Conservation (phyloP, 2,113 vertebrate genomes). For the Syngnathus floridae region DNA sequence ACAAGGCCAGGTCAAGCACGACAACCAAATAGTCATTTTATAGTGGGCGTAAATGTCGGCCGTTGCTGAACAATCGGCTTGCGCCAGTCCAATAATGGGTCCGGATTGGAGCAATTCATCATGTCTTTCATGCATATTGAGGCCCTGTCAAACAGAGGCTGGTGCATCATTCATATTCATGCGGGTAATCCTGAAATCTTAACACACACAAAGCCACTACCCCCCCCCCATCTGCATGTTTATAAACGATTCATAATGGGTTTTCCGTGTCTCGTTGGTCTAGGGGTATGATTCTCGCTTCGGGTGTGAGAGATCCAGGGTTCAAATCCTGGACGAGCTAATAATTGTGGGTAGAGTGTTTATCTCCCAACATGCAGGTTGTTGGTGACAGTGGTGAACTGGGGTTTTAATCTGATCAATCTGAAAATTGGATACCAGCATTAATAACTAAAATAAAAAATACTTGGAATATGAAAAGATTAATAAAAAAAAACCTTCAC, state of each 20-base stretch:
- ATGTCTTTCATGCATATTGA: constrained; percentile 58
- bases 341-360: too few relatives aligned
- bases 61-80: constrained; percentile 59
- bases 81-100: constrained; percentile 44
- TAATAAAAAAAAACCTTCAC: too few relatives aligned
- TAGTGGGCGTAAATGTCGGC: constrained; percentile 38
- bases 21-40: constrained; percentile 33
- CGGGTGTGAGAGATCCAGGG: too few relatives aligned
- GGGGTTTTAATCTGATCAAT: too few relatives aligned
- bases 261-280: too few relatives aligned
- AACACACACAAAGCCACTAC: constrained; percentile 19
- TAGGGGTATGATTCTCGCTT: too few relatives aligned
- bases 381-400: too few relatives aligned
- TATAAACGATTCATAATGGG: background rate
- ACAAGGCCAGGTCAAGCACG: constrained; percentile 36
- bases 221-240: background rate
- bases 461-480: too few relatives aligned
- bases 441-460: too few relatives aligned
- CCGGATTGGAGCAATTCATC: constrained; percentile 57
- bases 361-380: too few relatives aligned
- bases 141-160: constrained; percentile 34
- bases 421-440: too few relatives aligned
- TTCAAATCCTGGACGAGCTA: too few relatives aligned
- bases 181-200: constrained; percentile 58
- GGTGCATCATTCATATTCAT: constrained; percentile 62